Evolutionary conservation across 2,888 invertebrate species (phyloP), one percentile per base, ranked within the genome.

Genomic region (Athalia rosae): DNA sequence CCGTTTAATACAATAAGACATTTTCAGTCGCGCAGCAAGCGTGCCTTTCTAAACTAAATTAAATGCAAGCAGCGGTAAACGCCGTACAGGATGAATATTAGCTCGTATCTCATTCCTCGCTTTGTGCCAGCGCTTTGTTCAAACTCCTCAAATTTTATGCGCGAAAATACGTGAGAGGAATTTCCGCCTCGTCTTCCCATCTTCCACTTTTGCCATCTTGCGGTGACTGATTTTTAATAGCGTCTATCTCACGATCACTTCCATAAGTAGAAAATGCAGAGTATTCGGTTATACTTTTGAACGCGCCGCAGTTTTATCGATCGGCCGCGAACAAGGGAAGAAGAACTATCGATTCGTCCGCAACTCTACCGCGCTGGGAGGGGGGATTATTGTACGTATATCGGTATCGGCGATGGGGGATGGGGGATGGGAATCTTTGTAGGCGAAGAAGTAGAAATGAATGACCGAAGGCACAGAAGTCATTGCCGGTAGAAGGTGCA

Each of bases 1-100:
- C 71, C 56, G 71, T 67, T 67, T 67, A 41, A 67, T 67, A 67
- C 67, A 67, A 67, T 67, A 48, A 67, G 67, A 67, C 67, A 67
- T 67, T 67, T 53, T 50, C 53, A 67, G 67, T 67, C 67, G 41
- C 45, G n/a, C 63, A n/a, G n/a, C 48, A 8, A 41, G 67, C 67
- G 53, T 15, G 47, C 67, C 50, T 67, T 67, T 67, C 67, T 67
- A 41, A 67, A 67, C 53, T 67, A 53, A 67, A 50, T 67, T 50
- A 67, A 67, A 67, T 67, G 53, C 53, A 67, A 67, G 50, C 67
- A 53, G 28, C 67, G 67, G 67, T 67, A 67, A 67, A 67, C 48
- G 47, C 47, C 47, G 67, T 53, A 11, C 4, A 9, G 53, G 53
- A 53, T 67, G 41, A 50, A 67, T 67, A 53, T 53, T 28, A 41